A percentile compares a stretch with the other conserved stretches of the same genome.
Conservation (phyloP, 2,113 vertebrate species). For the Daubentonia madagascariensis region DNA sequence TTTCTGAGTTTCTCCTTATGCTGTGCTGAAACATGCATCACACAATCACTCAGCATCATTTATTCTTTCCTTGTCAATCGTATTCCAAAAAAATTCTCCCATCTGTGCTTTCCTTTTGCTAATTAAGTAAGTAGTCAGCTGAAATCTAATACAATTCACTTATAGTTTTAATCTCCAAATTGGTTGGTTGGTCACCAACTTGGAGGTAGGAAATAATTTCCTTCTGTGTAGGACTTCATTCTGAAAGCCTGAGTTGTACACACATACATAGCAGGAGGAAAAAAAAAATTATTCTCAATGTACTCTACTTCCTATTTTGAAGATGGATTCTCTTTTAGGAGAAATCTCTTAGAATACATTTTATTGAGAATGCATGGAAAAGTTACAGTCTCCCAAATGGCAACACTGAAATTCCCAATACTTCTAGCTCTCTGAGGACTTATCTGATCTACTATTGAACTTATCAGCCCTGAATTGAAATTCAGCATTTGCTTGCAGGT, state of each 20-base stretch:
- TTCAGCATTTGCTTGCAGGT: background rate
- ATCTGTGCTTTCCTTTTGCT: slow-evolving; percentile 27
- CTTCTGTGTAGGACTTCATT: slow-evolving; percentile 7
- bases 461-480: background rate
- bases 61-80: background rate
- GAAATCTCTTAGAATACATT: background rate
- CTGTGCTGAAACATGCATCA: background rate
- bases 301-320: background rate
- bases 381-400: background rate
- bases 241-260: background rate
- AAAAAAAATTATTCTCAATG: slow-evolving; percentile 1
- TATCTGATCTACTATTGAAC: background rate
- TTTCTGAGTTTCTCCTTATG: background rate
- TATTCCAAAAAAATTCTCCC: background rate
- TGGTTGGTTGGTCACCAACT: background rate
- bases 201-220: slow-evolving; percentile 28
- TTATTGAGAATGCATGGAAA: background rate
- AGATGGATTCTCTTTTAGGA: background rate
- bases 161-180: slow-evolving; percentile 35
- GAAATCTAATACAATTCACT: background rate
- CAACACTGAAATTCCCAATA: background rate
- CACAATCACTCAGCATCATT: background rate
- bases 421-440: background rate
- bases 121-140: background rate
- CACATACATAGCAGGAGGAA: background rate